Percentiles rank a stretch among this genome's conserved stretches.
Evolutionary conservation across 1,140 invertebrate genomes (phyloP).

Genomic region (Lysiphlebus fabarum): DNA sequence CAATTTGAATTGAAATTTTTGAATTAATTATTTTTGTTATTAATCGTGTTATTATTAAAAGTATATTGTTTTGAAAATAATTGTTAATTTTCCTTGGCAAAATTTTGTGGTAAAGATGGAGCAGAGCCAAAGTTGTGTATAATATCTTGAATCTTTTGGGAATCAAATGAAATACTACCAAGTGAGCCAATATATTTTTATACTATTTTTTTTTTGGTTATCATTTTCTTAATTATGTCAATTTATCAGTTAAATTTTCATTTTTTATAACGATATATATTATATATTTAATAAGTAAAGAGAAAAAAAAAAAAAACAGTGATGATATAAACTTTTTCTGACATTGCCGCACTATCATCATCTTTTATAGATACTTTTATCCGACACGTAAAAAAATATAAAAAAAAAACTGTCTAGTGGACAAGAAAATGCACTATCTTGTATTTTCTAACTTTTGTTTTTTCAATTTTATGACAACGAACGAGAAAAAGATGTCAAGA

Average conservation of each 20-base stretch:
- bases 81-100: too few species aligned
- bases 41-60: too few species aligned
- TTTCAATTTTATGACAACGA: background rate
- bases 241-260: background rate
- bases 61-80: too few species aligned
- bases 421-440: constrained; percentile 25
- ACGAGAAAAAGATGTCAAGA: too few species aligned
- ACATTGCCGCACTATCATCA: constrained; percentile 10
- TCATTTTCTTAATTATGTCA: background rate
- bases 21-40: too few species aligned
- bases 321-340: constrained; percentile 17
- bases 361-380: too few species aligned
- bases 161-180: constrained; percentile 2
- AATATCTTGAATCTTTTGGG: constrained; percentile 10
- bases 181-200: background rate
- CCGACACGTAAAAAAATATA: constrained; percentile 5
- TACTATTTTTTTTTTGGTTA: background rate
- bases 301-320: constrained; percentile 15
- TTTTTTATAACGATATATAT: constrained; percentile 8
- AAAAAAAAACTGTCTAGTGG: constrained; percentile 13
- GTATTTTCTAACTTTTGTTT: constrained; percentile 19
- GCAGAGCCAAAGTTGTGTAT: too few species aligned
- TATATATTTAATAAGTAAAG: constrained; percentile 7
- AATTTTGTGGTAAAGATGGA: too few species aligned
- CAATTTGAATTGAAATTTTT: too few species aligned